phyloP scores from a whole-genome alignment of 2,888 invertebrate genomes.

The Andrena haemorrhoa region DNA sequence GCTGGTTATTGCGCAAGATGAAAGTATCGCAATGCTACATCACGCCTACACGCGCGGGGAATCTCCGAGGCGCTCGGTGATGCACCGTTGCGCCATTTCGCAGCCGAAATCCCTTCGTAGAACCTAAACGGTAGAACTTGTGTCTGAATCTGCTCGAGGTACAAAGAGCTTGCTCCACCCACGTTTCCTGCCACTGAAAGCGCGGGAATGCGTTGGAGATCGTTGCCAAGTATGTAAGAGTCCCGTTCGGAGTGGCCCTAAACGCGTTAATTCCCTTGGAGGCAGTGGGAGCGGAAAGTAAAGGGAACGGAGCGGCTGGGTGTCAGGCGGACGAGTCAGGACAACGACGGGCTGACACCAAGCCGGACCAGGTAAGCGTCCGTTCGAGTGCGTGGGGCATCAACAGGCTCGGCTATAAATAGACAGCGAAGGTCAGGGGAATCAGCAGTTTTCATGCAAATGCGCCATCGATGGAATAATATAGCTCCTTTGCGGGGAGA shows the following conservation, averaged over 20 bases:
- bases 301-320: not conserved
- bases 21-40: conserved; percentile 48
- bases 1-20: conserved; percentile 50
- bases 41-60: conserved; percentile 30
- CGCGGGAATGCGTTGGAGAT: too few relatives aligned
- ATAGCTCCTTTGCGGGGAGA: conserved; percentile 76
- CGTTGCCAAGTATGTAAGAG: too few relatives aligned
- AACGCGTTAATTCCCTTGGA: conserved; percentile 1
- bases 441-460: conserved; percentile 84
- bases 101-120: too few relatives aligned
- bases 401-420: conserved; percentile 81
- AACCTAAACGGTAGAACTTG: too few relatives aligned
- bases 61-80: conserved; percentile 10
- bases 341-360: conserved; percentile 48
- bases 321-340: conserved; percentile 43
- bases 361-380: conserved; percentile 74
- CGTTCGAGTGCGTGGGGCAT: conserved; percentile 78
- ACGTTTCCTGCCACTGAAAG: too few relatives aligned
- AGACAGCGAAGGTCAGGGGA: conserved; percentile 83
- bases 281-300: too few relatives aligned
- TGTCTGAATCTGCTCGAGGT: too few relatives aligned
- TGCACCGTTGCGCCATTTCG: not conserved
- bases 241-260: not conserved
- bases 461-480: conserved; percentile 81
- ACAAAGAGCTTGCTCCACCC: too few relatives aligned